Percentiles rank a stretch among this genome's conserved stretches.
phyloP scores from a whole-genome alignment of 2,113 vertebrate genomes.

The Albula goreensis region DNA sequence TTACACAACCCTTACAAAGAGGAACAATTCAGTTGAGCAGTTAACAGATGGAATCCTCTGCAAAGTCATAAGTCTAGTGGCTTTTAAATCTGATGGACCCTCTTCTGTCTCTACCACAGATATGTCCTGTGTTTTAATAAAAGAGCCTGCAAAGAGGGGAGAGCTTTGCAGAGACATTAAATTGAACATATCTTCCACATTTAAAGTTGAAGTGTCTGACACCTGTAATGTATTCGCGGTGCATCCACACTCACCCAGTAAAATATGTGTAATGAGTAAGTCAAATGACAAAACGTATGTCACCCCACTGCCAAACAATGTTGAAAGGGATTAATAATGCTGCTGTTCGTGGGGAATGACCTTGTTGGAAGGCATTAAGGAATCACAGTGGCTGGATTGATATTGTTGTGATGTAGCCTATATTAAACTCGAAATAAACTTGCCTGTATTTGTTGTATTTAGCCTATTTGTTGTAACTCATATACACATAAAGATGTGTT shows the following conservation, averaged over 20 bases:
- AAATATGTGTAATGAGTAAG: slow-evolving; percentile 34
- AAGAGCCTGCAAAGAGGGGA: slow-evolving; percentile 31
- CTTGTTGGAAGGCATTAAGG: too few relatives aligned
- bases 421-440: too few relatives aligned
- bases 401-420: too few relatives aligned
- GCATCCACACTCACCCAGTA: slow-evolving; percentile 9
- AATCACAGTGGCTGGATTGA: too few relatives aligned
- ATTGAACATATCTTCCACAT: slow-evolving; percentile 24
- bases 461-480: too few relatives aligned
- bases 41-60: slow-evolving; percentile 4
- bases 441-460: too few relatives aligned
- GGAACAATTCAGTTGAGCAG: background rate
- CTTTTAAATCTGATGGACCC: slow-evolving; percentile 14
- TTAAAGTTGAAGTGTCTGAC: slow-evolving; percentile 25
- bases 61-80: background rate
- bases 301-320: slow-evolving; percentile 31
- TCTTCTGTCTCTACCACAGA: slow-evolving; percentile 14
- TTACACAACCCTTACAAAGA: background rate
- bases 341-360: too few relatives aligned
- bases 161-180: slow-evolving; percentile 29
- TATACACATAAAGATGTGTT: too few relatives aligned
- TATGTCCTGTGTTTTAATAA: slow-evolving; percentile 33
- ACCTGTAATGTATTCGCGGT: slow-evolving; percentile 20
- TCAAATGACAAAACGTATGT: slow-evolving; percentile 29
- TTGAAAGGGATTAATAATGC: slow-evolving; percentile 31